A percentile compares a stretch with the other conserved stretches of the same genome.
Evolutionary conservation across 2,113 vertebrate genomes (phyloP).

Genomic region (Ceyx cyanopectus): DNA sequence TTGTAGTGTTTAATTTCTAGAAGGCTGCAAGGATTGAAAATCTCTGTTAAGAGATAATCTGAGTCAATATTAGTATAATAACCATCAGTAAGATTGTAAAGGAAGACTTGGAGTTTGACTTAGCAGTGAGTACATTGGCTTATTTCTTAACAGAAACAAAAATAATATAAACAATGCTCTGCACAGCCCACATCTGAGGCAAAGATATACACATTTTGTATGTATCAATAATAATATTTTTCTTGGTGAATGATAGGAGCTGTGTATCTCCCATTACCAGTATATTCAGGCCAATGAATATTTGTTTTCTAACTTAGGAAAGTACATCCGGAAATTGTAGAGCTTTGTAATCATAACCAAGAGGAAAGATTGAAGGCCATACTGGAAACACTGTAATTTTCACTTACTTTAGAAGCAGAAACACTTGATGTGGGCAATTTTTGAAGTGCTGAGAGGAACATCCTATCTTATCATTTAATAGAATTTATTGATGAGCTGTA

Average conservation of each 20-base stretch:
- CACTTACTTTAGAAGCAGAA: background rate
- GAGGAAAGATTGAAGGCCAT: background rate
- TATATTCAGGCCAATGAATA: background rate
- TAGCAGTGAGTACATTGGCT: background rate
- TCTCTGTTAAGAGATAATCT: background rate
- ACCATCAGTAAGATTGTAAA: background rate
- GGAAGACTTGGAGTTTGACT: background rate
- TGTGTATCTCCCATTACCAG: background rate
- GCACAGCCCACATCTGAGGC: background rate
- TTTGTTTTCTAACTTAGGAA: background rate
- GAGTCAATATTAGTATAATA: background rate
- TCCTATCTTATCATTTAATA: background rate
- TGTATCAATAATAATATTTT: background rate
- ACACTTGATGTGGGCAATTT: constrained; percentile 6
- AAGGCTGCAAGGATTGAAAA: background rate
- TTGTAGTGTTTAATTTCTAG: background rate
- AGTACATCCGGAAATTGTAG: background rate
- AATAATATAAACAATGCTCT: background rate
- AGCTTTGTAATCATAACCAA: background rate
- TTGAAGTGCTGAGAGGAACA: background rate
- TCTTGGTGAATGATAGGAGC: background rate
- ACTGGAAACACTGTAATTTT: constrained; percentile 25
- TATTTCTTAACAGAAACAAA: background rate
- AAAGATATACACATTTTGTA: background rate
- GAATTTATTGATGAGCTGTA: background rate